Evolutionary conservation across 1,140 invertebrate species (phyloP).

Genomic region (Popillia japonica): DNA sequence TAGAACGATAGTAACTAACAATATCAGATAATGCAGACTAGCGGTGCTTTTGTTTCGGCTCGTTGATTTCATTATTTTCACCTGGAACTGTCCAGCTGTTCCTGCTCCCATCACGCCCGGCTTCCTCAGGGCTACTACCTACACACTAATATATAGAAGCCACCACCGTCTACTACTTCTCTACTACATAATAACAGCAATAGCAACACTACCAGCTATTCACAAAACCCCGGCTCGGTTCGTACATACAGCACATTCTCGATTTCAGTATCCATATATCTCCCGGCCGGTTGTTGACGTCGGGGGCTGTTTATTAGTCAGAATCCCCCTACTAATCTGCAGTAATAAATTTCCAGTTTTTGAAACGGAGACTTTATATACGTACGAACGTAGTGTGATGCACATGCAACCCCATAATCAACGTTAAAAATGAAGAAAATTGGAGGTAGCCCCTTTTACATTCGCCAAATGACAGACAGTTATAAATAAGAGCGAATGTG

Average conservation of each 20-base stretch:
- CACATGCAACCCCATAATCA: constrained; percentile 17
- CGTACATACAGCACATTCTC: constrained; percentile 46
- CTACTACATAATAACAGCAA: constrained; percentile 14
- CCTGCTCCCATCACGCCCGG: constrained; percentile 54
- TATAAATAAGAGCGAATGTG: background rate
- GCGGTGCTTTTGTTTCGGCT: constrained; percentile 56
- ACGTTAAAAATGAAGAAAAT: constrained; percentile 19
- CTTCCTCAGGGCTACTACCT: constrained; percentile 45
- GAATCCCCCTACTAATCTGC: constrained; percentile 38
- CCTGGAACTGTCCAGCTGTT: constrained; percentile 58
- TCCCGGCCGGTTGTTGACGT: constrained; percentile 50
- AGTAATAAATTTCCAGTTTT: constrained; percentile 31
- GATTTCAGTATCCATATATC: constrained; percentile 58
- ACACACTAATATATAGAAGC: background rate
- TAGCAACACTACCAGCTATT: constrained; percentile 13
- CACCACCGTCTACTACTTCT: constrained; percentile 8
- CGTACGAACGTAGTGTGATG: background rate
- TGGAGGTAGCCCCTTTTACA: constrained; percentile 8
- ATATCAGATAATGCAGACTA: constrained; percentile 23
- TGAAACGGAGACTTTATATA: background rate
- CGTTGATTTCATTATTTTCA: constrained; percentile 60
- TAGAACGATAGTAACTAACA: background rate
- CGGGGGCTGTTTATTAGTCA: constrained; percentile 56
- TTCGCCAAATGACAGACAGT: constrained; percentile 14
- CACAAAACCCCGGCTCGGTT: background rate